These are phyloP conservation scores for Sinella curviseta DNA, from an alignment of 1,140 invertebrate genomes.

Conservation along the genomic window DNA sequence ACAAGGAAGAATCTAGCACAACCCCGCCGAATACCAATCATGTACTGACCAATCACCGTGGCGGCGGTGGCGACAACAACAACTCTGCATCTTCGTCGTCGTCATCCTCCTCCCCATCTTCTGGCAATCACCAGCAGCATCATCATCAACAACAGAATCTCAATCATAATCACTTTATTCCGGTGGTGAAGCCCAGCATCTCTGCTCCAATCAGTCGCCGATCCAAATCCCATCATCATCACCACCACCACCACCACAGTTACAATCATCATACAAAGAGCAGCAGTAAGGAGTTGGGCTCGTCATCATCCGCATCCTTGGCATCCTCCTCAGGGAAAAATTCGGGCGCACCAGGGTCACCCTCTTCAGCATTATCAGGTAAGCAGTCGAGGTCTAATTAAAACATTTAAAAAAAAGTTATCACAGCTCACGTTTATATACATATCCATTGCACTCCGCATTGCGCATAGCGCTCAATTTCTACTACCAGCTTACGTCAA, in stretches of 20 bases:
- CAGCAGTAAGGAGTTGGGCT: background rate
- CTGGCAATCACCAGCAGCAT: conserved; percentile 18
- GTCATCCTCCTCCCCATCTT: background rate
- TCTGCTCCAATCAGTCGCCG: conserved; percentile 44
- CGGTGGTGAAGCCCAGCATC: conserved; percentile 45
- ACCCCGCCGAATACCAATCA: conserved; percentile 4
- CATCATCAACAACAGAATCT: conserved; percentile 28
- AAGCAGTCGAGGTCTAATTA: background rate
- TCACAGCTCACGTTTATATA: too few relatives aligned
- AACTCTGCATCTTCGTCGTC: background rate
- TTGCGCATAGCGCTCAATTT: too few relatives aligned
- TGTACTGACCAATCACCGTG: conserved; percentile 20
- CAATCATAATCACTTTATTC: conserved; percentile 43
- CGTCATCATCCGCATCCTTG: too few relatives aligned
- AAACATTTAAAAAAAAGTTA: too few relatives aligned
- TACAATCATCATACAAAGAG: background rate
- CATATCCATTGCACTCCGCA: too few relatives aligned
- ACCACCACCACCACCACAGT: conserved; percentile 23
- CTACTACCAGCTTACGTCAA: too few relatives aligned
- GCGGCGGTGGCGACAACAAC: too few relatives aligned
- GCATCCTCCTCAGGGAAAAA: background rate
- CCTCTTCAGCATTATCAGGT: conserved; percentile 1
- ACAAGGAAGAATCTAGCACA: too few relatives aligned
- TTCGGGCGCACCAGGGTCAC: conserved; percentile 1
- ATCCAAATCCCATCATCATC: conserved; percentile 38